Conservation (phyloP, 1,140 invertebrate genomes). For the Neodiprion pinetum region DNA sequence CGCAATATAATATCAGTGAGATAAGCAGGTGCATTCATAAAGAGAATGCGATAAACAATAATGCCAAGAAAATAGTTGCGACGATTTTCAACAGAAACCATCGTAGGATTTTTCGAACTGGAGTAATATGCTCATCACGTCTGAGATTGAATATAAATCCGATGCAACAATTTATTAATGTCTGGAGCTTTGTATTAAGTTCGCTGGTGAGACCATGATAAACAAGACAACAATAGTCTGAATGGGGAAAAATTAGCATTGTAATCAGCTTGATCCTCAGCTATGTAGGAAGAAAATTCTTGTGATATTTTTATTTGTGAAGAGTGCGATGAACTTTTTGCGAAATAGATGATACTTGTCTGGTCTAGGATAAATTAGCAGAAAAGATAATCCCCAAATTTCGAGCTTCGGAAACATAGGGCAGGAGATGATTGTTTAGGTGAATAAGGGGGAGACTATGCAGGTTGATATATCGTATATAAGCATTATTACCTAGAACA, state of each 20-base stretch:
- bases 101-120: no score
- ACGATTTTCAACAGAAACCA: no score
- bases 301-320: conserved; percentile 11
- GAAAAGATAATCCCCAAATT: conserved; percentile 4
- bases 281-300: not conserved
- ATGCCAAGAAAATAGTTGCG: no score
- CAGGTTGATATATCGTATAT: not conserved
- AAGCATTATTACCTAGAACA: conserved; percentile 1
- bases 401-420: not conserved
- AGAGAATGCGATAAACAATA: no score
- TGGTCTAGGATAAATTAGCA: conserved; percentile 3
- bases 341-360: conserved; percentile 9
- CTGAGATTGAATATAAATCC: no score
- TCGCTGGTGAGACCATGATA: no score
- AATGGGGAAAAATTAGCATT: not conserved
- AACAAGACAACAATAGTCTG: not conserved
- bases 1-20: no score
- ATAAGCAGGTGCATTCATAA: no score
- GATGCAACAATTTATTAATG: no score
- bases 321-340: conserved; percentile 14
- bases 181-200: no score
- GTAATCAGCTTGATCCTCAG: not conserved
- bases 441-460: not conserved
- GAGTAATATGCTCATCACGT: no score
- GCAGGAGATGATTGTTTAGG: no score